Base-by-base conservation (phyloP, 2,888 invertebrate species). In the Euplagia quadripunctaria region DNA sequence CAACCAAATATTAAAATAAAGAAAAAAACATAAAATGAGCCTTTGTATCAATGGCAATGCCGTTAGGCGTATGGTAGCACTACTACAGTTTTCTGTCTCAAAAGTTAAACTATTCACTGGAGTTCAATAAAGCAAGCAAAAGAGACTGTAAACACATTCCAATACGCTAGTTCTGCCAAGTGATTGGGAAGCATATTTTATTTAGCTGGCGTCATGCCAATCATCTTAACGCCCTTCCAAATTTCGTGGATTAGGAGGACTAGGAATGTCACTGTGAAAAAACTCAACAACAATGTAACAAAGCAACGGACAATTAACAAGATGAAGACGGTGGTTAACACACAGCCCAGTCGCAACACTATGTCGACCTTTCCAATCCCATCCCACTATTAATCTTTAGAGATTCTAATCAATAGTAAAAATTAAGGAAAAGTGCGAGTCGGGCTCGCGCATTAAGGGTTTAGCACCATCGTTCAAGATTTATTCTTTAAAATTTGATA, bases 181-280 rank as follows among this genome's bases (percentile, higher is more conserved):
- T 14, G 12, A 61, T 61, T 61, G 61, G 58, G 20, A 14, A 20
- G 14, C 61, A 31, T 31, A 31, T 6, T 43, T 6, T 4, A 31
- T 61, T 61, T 61, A 31, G 20, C 61, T 61, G 31, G 61, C 61
- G 31, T 61, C 20, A 14, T 61, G 61, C 61, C 61, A 61, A 61
- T 20, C 14, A 1, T 20, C 14, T 61, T 12, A 61, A 14, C 4
- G 31, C 31, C 4, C n/a, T 20, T 1, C 20, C n/a, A n/a, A 4
- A 58, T 58, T 61, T 31, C 61, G 20, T 31, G 12, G 20, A 31
- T 12, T 4, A 12, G 31, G 31, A 61, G 12, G 20, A 61, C 14
- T 4, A 31, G 61, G 61, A 20, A 61, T 31, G 14, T 31, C 61
- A 61, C 11, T 61, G 31, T 61, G 20, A 61, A 61, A 61, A 14